Percentiles rank a stretch among this genome's conserved stretches.
Conservation (phyloP, 2,888 invertebrate species). For the Thereva unica region DNA sequence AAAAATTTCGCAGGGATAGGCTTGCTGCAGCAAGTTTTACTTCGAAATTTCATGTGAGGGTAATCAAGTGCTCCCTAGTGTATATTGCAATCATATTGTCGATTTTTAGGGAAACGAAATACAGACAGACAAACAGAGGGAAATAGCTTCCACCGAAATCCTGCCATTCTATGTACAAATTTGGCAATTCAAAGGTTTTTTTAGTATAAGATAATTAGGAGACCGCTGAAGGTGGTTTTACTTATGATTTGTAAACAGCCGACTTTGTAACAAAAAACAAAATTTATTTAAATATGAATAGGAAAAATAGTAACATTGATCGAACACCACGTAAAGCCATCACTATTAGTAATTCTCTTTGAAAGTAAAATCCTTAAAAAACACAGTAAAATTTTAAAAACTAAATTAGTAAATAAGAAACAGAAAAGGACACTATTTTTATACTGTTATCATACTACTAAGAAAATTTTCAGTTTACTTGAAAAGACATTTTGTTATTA, state of each 20-base stretch:
- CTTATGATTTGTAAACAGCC: neutral
- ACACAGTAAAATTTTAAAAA: slow-evolving; percentile 16
- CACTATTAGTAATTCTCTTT: slow-evolving; percentile 17
- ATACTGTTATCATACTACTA: slow-evolving; percentile 15
- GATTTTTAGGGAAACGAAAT: too few species aligned
- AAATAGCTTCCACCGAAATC: too few species aligned
- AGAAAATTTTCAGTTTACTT: slow-evolving; percentile 17
- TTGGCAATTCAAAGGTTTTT: too few species aligned
- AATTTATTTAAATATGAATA: slow-evolving; percentile 26
- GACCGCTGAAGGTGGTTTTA: too few species aligned
- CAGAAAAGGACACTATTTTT: slow-evolving; percentile 1
- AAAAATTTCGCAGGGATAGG: too few species aligned
- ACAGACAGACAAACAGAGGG: too few species aligned
- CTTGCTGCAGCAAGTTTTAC: too few species aligned
- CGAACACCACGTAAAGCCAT: slow-evolving; percentile 37
- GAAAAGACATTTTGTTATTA: slow-evolving; percentile 25
- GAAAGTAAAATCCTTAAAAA: slow-evolving; percentile 20
- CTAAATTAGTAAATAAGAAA: slow-evolving; percentile 13
- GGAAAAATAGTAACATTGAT: slow-evolving; percentile 24
- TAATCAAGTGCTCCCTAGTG: too few species aligned
- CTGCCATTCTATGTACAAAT: too few species aligned
- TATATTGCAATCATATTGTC: too few species aligned
- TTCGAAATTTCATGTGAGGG: too few species aligned
- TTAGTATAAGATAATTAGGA: too few species aligned
- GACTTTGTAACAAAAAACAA: slow-evolving; percentile 1